These are phyloP conservation scores for Malurus melanocephalus DNA, from an alignment of 2,113 vertebrate genomes.

Conservation along the genomic window DNA sequence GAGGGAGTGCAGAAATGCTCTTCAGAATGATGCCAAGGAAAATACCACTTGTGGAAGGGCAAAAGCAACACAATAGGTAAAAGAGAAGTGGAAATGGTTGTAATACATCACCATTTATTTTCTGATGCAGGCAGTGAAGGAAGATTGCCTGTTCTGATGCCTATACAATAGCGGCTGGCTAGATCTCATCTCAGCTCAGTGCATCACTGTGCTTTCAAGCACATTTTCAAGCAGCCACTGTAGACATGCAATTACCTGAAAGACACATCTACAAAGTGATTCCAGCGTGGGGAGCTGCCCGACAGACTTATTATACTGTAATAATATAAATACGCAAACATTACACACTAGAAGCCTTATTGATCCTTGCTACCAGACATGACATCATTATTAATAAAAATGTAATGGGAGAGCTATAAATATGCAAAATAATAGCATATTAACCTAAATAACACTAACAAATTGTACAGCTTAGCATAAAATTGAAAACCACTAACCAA, in stretches of 20 bases:
- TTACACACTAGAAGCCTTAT: slow-evolving; percentile 7
- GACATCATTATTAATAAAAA: slow-evolving; percentile 62
- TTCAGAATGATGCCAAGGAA: background rate
- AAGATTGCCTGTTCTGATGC: background rate
- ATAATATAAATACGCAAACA: slow-evolving; percentile 60
- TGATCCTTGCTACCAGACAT: slow-evolving; percentile 46
- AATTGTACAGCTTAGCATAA: slow-evolving; percentile 53
- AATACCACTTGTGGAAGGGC: background rate
- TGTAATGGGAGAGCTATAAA: slow-evolving; percentile 42
- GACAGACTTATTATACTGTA: slow-evolving; percentile 28
- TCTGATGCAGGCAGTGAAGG: slow-evolving; percentile 42
- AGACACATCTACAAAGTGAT: slow-evolving; percentile 35
- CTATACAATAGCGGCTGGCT: background rate
- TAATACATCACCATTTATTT: slow-evolving; percentile 48
- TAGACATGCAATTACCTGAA: background rate
- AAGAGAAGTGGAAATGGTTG: background rate
- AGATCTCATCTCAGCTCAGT: slow-evolving; percentile 38
- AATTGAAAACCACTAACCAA: slow-evolving; percentile 48
- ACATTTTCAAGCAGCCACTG: background rate
- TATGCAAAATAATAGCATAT: slow-evolving; percentile 48
- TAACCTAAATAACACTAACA: slow-evolving; percentile 57
- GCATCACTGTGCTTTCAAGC: slow-evolving; percentile 13
- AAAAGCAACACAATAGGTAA: background rate
- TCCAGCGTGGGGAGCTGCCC: slow-evolving; percentile 13
- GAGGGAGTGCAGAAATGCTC: background rate